Evolutionary conservation across 2,797 vertebrate genomes (phyloP).

Genomic region (Myoxocephalus aenaeus): DNA sequence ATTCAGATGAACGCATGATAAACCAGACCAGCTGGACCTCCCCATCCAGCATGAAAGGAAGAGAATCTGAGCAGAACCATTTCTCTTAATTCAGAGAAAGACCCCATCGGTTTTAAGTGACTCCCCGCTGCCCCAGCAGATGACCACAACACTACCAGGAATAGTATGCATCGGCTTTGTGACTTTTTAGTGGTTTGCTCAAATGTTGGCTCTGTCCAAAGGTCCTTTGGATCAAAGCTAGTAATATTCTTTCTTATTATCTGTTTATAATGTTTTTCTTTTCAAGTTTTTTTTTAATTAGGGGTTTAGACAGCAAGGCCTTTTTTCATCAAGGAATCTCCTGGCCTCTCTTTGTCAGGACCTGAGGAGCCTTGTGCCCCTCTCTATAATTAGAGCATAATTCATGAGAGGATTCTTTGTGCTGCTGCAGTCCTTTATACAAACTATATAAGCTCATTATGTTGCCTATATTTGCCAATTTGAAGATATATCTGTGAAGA

Average conservation of each 20-base stretch:
- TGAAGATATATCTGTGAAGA: conserved; percentile 43
- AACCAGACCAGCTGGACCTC: conserved; percentile 61
- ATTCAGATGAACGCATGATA: conserved; percentile 58
- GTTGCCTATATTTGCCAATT: conserved; percentile 49
- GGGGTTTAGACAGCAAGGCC: conserved; percentile 49
- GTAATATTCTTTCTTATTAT: conserved; percentile 38
- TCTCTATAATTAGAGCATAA: conserved; percentile 67
- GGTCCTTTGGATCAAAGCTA: conserved; percentile 44
- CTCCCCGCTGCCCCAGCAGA: background rate
- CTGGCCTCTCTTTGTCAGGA: conserved; percentile 52
- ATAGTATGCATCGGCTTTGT: background rate
- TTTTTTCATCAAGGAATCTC: conserved; percentile 59
- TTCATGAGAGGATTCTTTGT: conserved; percentile 73
- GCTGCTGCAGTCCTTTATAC: conserved; percentile 27
- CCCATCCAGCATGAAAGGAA: conserved; percentile 24
- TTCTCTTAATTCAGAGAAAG: conserved; percentile 1
- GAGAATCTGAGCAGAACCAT: conserved; percentile 31
- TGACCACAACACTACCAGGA: conserved; percentile 7
- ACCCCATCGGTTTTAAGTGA: conserved; percentile 17
- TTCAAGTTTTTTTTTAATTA: conserved; percentile 44
- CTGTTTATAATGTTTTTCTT: conserved; percentile 31
- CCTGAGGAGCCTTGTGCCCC: conserved; percentile 45
- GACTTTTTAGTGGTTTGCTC: conserved; percentile 7
- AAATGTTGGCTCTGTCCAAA: conserved; percentile 6
- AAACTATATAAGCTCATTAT: conserved; percentile 63